These are phyloP conservation scores for Sciurus carolinensis DNA, from an alignment of 2,797 vertebrate species.

Conservation along the genomic window DNA sequence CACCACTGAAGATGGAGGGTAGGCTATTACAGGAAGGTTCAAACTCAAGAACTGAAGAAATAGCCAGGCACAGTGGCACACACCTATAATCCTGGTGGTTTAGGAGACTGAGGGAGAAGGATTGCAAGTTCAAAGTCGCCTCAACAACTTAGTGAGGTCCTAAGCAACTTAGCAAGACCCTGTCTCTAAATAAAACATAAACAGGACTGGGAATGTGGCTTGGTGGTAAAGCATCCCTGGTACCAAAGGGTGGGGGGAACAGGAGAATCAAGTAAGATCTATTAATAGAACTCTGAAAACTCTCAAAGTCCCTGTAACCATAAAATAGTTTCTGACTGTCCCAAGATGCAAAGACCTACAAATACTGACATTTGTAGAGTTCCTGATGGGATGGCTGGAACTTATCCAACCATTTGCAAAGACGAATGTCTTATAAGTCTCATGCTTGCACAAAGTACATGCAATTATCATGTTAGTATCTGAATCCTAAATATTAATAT, in stretches of 20 bases:
- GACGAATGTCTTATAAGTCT: background rate
- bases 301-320: background rate
- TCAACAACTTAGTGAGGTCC: no score
- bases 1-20: background rate
- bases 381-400: background rate
- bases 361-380: background rate
- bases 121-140: no score
- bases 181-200: no score
- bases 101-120: no score
- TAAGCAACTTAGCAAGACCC: no score
- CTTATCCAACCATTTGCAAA: background rate
- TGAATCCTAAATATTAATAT: background rate
- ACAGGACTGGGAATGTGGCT: no score
- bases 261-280: background rate
- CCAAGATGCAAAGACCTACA: background rate
- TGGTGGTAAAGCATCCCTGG: no score
- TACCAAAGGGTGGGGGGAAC: background rate
- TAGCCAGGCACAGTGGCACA: no score
- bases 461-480: background rate
- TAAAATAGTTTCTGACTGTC: background rate
- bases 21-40: background rate
- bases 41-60: no score
- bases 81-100: no score
- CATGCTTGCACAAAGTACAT: background rate
- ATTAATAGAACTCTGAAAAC: background rate